Base-by-base conservation (phyloP, 2,113 vertebrate genomes). In the Atractosteus spatula region DNA sequence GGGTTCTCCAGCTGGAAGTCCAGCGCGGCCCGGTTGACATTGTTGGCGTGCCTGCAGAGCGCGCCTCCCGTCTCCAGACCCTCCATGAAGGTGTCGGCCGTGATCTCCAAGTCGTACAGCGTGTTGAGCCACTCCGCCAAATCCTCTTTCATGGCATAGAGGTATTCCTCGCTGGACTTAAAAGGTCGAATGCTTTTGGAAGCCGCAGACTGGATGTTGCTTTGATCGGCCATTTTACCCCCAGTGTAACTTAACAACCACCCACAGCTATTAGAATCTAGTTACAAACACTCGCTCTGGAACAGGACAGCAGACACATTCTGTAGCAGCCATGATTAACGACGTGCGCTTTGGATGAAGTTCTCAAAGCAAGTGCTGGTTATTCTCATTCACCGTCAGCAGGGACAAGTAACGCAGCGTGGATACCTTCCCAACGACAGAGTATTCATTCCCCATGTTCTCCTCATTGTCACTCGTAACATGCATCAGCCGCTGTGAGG, bases 101-200 rank as follows among this genome's bases (percentile, higher is more conserved):
- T 69, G 17, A 98, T 81, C 63, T 96, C 92, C 4, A 98, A 73
- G n/a, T 82, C 86, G 0, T 98, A 94, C 2, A 99, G 88, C 56
- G 94, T 94, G 83, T 92, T 94, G 62, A 99, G 86, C 97, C 97
- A 99, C 84, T 98, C 96, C 0, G 97, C 96, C 87, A 99, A 79
- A 73, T 99, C 97, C 86, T 99, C 97, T 89, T 98, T 98, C 97
- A 99, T 97, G 79, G 96, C 97, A 0, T 95, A 96, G 79, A 99
- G 92, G 89, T 99, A 99, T 71, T 97, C 94, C 74, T 97, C 85
- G 0, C 96, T 94, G 75, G 95, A 96, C 67, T 71, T 89, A 78
- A 97, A 99, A 43, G 94, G 93, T 13, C 95, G 91, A 80, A 98
- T 95, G 82, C 97, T 96, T 77, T 86, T 91, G 0, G 79, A 87